Conservation (phyloP, 92 coral and sea anemone species). For the Montipora capitata region DNA sequence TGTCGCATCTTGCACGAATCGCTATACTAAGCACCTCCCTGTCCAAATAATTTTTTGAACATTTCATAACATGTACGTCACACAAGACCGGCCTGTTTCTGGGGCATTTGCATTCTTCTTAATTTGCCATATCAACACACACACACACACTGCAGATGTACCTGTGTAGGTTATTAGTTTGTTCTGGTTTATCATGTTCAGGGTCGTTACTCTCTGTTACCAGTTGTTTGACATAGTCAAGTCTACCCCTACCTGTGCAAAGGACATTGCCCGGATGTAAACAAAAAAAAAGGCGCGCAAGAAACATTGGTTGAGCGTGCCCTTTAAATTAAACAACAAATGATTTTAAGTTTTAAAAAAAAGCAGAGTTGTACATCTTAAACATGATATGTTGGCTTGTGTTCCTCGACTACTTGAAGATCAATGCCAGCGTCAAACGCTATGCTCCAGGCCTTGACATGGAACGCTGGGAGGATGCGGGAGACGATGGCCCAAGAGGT, state of each 20-base stretch:
- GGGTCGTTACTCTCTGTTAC: neutral
- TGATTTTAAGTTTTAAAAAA: no score
- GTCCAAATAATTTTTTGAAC: constrained; percentile 51
- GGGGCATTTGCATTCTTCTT: constrained; percentile 56
- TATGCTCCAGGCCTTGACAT: no score
- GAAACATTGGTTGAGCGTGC: no score
- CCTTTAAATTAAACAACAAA: no score
- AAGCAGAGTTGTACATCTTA: no score
- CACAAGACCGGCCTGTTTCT: neutral
- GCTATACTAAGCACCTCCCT: constrained; percentile 36
- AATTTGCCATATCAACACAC: constrained; percentile 22
- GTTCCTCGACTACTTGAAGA: no score
- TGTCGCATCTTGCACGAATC: constrained; percentile 73
- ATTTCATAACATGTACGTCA: constrained; percentile 5
- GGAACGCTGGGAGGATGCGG: no score
- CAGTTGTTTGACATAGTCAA: constrained; percentile 53
- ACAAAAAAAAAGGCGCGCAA: no score
- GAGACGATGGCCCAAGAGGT: no score
- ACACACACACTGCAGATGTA: constrained; percentile 63
- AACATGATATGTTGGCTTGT: no score
- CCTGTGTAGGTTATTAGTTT: constrained; percentile 36
- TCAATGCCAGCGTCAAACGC: no score
- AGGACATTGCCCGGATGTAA: constrained; percentile 14
- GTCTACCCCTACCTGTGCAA: constrained; percentile 57
- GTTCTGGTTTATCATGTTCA: neutral